Evolutionary conservation across 2,888 invertebrate species (phyloP).

Genomic region (Boloria euphrosyne): DNA sequence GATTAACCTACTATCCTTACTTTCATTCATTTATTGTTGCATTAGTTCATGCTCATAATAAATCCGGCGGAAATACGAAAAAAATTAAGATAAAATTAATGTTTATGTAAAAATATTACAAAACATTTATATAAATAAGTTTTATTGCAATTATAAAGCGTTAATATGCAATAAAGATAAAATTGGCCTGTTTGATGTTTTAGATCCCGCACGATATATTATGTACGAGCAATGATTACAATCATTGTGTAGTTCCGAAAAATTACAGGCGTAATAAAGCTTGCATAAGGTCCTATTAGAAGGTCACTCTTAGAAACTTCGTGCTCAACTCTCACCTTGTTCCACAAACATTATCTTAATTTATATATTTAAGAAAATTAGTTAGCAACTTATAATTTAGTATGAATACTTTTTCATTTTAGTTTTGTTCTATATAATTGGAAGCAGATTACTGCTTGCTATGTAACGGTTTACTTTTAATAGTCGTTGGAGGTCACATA

Average conservation of each 20-base stretch:
- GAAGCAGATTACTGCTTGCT: constrained; percentile 4
- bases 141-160: constrained; percentile 9
- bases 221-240: constrained; percentile 28
- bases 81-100: constrained; percentile 12
- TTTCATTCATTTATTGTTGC: too few species aligned
- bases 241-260: constrained; percentile 34
- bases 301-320: constrained; percentile 36
- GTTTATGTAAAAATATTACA: constrained; percentile 5
- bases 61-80: not conserved
- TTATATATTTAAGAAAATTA: constrained; percentile 33
- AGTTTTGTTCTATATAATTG: constrained; percentile 18
- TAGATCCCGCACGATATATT: constrained; percentile 11
- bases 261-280: constrained; percentile 27
- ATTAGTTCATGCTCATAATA: not conserved
- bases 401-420: constrained; percentile 16
- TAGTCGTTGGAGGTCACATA: constrained; percentile 23
- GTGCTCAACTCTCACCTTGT: constrained; percentile 39
- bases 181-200: constrained; percentile 14
- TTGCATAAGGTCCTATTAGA: constrained; percentile 37
- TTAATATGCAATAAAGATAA: constrained; percentile 10
- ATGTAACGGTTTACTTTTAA: constrained; percentile 22
- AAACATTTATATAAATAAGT: constrained; percentile 4
- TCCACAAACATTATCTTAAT: constrained; percentile 38
- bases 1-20: too few species aligned
- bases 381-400: constrained; percentile 26